Base-by-base conservation (phyloP, 2,113 vertebrate species). In the Stigmatopora nigra region DNA sequence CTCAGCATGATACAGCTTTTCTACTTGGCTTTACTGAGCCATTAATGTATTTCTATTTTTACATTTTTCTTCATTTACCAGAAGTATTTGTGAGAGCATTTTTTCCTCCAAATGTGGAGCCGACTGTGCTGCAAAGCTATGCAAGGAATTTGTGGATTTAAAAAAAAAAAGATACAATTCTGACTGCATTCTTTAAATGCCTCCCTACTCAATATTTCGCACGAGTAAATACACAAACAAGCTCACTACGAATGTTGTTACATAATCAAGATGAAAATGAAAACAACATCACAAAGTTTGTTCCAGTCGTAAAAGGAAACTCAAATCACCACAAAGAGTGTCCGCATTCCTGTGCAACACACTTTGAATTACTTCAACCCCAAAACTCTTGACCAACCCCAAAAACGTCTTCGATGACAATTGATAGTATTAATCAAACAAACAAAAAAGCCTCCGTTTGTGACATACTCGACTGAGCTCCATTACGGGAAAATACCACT, bases 101-200 rank as follows among this genome's bases (percentile, higher is more conserved):
- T 36, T 66, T 41, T 64, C 20, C 35, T 22, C 14, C 59, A 65
- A 41, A 15, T 47, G 38, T 52, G 20, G 62, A 76, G 49, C 44
- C 51, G 64, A 55, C 35, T 57, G 17, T 45, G 47, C 57, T 1
- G 19, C 67, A 72, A 57, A 14, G 67, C 65, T 76, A 80, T 73
- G 80, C 82, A 63, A 69, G 68, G 78, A 57, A 82, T 82, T 72
- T 71, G 61, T 64, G 70, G 67, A 79, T 68, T 44, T 0, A 36
- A 66, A 64, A 68, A 63, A 31, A 44, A 46, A 14, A 55, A 55
- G 13, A 52, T 4, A 22, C 52, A 4, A 31, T 31, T 56, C 2
- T 49, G 13, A 48, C 72, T 63, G 10, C 67, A 68, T 79, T 79
- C 73, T 68, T 84, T 87, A 56, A 78, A 55, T 62, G 61, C 87